A percentile compares a stretch with the other conserved stretches of the same genome.
phyloP scores from a whole-genome alignment of 2,888 invertebrate genomes.

The Melanchra persicariae region DNA sequence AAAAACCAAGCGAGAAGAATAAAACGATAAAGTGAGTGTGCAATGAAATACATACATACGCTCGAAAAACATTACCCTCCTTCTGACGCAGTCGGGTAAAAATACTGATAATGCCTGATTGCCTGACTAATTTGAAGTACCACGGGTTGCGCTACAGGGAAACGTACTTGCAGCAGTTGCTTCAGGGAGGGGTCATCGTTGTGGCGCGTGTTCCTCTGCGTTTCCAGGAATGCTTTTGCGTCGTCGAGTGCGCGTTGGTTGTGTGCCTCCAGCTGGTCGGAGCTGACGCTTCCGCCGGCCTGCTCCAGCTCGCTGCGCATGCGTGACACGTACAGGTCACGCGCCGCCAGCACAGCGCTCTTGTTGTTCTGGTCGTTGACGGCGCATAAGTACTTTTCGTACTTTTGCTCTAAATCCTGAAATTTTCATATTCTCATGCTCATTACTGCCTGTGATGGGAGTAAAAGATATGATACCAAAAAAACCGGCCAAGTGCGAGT shows the following conservation, averaged over 20 bases:
- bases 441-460: too few species aligned
- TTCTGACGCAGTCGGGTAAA: too few species aligned
- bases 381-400: constrained; percentile 15
- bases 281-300: constrained; percentile 19
- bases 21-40: neutral
- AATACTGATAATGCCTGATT: constrained; percentile 5
- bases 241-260: constrained; percentile 48
- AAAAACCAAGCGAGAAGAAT: too few species aligned
- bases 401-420: constrained; percentile 35
- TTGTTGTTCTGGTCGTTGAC: constrained; percentile 47
- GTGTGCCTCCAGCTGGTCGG: constrained; percentile 47
- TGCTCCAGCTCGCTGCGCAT: constrained; percentile 31
- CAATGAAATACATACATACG: too few species aligned
- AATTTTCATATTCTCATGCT: too few species aligned
- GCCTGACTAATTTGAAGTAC: constrained; percentile 1
- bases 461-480: too few species aligned
- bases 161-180: constrained; percentile 49
- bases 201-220: constrained; percentile 40
- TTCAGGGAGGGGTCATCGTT: constrained; percentile 42
- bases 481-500: too few species aligned
- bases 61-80: too few species aligned
- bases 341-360: constrained; percentile 42
- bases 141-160: neutral
- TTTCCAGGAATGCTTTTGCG: constrained; percentile 46
- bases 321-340: constrained; percentile 31